A percentile compares a stretch with the other conserved stretches of the same genome.
Evolutionary conservation across 2,888 invertebrate genomes (phyloP).

Genomic region (Brachyptera putata): DNA sequence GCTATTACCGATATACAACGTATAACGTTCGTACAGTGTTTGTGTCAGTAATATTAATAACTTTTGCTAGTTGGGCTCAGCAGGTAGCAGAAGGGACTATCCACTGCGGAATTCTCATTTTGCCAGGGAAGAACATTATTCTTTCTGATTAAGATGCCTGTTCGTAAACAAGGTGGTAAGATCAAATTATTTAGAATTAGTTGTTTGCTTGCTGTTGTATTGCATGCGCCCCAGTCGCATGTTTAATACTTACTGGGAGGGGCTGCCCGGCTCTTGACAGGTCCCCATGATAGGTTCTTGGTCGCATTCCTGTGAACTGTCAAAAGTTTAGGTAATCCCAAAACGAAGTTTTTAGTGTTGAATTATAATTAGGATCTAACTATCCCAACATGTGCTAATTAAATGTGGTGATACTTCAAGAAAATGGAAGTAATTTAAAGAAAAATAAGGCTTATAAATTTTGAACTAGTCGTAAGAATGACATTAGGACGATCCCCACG

Average conservation of each 20-base stretch:
- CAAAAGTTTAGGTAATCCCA: too few relatives aligned
- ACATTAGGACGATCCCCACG: too few relatives aligned
- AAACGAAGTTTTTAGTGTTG: too few relatives aligned
- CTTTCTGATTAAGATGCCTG: conserved; percentile 55
- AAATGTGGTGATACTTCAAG: too few relatives aligned
- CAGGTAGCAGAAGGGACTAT: not conserved
- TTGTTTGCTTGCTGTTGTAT: conserved; percentile 29
- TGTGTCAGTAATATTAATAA: conserved; percentile 25
- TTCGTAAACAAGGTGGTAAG: conserved; percentile 69
- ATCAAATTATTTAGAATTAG: conserved; percentile 39
- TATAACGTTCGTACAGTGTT: conserved; percentile 18
- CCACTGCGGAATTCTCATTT: not conserved
- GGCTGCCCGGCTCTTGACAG: conserved; percentile 17
- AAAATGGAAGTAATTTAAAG: too few relatives aligned
- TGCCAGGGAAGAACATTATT: not conserved
- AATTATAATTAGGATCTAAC: too few relatives aligned
- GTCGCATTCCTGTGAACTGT: too few relatives aligned
- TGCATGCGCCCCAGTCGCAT: not conserved
- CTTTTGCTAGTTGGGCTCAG: conserved; percentile 17
- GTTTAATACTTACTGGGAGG: conserved; percentile 22
- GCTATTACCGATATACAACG: not conserved
- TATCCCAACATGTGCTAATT: too few relatives aligned
- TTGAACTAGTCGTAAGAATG: too few relatives aligned
- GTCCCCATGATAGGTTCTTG: too few relatives aligned
- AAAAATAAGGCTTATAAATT: too few relatives aligned